Evolutionary conservation across 2,888 invertebrate genomes (phyloP).

Genomic region (Lamellibrachia satsuma): DNA sequence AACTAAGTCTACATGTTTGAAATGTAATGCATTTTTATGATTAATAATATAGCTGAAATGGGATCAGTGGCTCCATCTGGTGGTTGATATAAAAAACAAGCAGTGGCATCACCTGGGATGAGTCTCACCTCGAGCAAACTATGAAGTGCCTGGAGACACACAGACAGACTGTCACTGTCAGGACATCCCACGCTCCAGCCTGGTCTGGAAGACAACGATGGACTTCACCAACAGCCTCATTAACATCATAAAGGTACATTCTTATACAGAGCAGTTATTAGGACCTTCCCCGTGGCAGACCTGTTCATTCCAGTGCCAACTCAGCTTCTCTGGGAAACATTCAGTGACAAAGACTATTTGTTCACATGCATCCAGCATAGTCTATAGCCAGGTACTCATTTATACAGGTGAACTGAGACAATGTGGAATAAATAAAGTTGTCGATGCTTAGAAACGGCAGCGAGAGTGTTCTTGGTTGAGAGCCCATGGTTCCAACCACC

Average conservation of each 20-base stretch:
- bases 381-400: not conserved
- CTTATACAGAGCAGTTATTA: no score
- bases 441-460: no score
- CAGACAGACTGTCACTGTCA: conserved; percentile 47
- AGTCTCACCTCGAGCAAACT: conserved; percentile 56
- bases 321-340: no score
- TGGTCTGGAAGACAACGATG: conserved; percentile 48
- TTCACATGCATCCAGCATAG: not conserved
- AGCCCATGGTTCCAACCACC: no score
- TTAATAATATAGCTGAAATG: not conserved
- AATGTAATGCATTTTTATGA: not conserved
- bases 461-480: no score
- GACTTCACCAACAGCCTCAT: not conserved
- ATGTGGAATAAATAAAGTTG: no score
- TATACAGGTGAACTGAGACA: no score
- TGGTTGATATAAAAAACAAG: not conserved
- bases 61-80: not conserved
- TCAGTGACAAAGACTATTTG: no score
- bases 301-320: not conserved
- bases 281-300: not conserved
- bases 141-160: conserved; percentile 56
- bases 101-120: not conserved
- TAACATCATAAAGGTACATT: no score
- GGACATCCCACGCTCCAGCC: conserved; percentile 60
- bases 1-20: not conserved